These are phyloP conservation scores for Tragelaphus scriptus DNA, from an alignment of 2,113 vertebrate species.

Conservation along the genomic window DNA sequence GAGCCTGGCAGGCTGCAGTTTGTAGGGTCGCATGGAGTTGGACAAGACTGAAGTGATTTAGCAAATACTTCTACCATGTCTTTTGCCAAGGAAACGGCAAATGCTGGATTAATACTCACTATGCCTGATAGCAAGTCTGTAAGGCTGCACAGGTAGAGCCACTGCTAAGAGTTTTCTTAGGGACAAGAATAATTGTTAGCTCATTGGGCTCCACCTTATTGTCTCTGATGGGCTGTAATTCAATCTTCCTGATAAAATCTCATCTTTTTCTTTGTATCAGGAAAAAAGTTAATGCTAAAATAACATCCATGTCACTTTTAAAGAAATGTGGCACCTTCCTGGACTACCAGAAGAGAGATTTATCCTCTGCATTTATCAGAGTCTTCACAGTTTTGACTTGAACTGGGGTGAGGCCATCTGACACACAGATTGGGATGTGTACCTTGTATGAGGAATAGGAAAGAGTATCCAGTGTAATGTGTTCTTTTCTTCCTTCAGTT, in stretches of 20 bases:
- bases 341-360: neutral
- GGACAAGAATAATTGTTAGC: neutral
- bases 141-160: neutral
- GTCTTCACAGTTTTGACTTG: neutral
- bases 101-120: neutral
- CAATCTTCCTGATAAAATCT: neutral
- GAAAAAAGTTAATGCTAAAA: slow-evolving; percentile 15
- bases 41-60: neutral
- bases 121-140: neutral
- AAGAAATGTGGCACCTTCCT: neutral
- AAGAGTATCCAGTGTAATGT: slow-evolving; percentile 87
- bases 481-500: slow-evolving; percentile 89
- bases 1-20: neutral
- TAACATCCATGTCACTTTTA: neutral
- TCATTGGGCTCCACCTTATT: neutral
- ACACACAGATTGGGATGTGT: neutral
- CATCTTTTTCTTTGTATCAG: slow-evolving; percentile 1
- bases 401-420: neutral
- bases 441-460: slow-evolving; percentile 95
- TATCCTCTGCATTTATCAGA: neutral
- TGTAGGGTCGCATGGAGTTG: neutral
- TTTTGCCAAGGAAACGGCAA: slow-evolving; percentile 9
- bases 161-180: neutral
- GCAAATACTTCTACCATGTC: neutral
- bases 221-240: neutral